A percentile compares a stretch with the other conserved stretches of the same genome.
Evolutionary conservation across 2,888 invertebrate species (phyloP).

Genomic region (Scrobipalpa costella): DNA sequence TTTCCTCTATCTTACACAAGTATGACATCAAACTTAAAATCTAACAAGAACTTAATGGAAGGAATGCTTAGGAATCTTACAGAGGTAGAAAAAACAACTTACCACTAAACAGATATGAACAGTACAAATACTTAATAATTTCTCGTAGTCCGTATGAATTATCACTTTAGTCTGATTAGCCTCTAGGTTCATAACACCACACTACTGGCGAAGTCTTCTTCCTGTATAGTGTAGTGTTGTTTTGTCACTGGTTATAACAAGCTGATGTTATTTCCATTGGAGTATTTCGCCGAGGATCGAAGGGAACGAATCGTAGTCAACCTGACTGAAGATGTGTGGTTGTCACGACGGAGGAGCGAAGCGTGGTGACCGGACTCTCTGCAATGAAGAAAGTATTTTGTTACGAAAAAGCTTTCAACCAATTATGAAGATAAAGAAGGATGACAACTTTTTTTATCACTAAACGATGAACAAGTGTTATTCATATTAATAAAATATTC

Average conservation of each 20-base stretch:
- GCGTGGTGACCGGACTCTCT: slow-evolving; percentile 72
- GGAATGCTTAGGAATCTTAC: no score
- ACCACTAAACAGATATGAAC: no score
- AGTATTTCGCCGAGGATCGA: slow-evolving; percentile 66
- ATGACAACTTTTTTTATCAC: no score
- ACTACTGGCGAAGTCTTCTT: slow-evolving; percentile 31
- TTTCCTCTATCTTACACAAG: no score
- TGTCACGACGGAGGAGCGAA: slow-evolving; percentile 65
- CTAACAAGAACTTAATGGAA: no score
- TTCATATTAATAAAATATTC: no score
- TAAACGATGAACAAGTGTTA: no score
- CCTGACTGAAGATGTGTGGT: slow-evolving; percentile 68
- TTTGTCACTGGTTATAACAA: slow-evolving; percentile 61
- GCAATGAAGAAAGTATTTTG: slow-evolving; percentile 35
- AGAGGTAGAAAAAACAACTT: no score
- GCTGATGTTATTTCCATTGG: slow-evolving; percentile 66
- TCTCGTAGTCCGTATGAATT: neutral
- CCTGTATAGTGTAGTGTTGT: slow-evolving; percentile 37
- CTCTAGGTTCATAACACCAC: neutral
- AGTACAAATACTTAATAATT: no score
- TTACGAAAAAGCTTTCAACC: neutral
- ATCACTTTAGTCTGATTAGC: slow-evolving; percentile 10
- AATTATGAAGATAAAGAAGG: no score
- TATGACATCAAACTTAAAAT: no score
- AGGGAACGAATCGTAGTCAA: slow-evolving; percentile 67